Percentiles rank a stretch among this genome's conserved stretches.
phyloP scores from a whole-genome alignment of 2,113 vertebrate species.

The Corythaixoides concolor region DNA sequence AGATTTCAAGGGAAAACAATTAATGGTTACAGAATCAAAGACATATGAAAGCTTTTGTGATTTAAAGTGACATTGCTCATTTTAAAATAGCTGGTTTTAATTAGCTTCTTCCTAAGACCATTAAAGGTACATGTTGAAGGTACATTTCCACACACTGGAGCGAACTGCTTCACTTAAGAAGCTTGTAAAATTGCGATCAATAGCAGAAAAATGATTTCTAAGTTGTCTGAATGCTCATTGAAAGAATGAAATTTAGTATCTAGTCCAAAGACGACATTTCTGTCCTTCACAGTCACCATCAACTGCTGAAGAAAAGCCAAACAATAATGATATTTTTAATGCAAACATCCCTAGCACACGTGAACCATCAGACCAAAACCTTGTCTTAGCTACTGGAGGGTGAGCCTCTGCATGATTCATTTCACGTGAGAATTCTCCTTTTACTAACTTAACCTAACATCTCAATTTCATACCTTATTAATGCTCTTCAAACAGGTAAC shows the following conservation, averaged over 20 bases:
- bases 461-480: background rate
- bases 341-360: fast-evolving
- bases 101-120: background rate
- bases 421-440: background rate
- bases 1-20: constrained; percentile 19
- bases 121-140: background rate
- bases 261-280: background rate
- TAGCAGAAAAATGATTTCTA: background rate
- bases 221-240: background rate
- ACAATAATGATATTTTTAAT: background rate
- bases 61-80: background rate
- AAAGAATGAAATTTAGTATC: background rate
- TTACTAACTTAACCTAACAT: background rate
- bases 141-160: background rate
- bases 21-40: constrained; percentile 15
- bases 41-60: background rate
- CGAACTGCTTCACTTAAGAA: background rate
- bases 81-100: background rate
- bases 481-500: background rate
- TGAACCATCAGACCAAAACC: background rate
- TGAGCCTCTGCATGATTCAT: background rate
- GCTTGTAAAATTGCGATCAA: background rate
- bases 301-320: background rate
- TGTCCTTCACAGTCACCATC: background rate
- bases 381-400: background rate